These are phyloP conservation scores for Kryphioiulus occultus DNA, from an alignment of 2,888 invertebrate genomes.

Conservation along the genomic window DNA sequence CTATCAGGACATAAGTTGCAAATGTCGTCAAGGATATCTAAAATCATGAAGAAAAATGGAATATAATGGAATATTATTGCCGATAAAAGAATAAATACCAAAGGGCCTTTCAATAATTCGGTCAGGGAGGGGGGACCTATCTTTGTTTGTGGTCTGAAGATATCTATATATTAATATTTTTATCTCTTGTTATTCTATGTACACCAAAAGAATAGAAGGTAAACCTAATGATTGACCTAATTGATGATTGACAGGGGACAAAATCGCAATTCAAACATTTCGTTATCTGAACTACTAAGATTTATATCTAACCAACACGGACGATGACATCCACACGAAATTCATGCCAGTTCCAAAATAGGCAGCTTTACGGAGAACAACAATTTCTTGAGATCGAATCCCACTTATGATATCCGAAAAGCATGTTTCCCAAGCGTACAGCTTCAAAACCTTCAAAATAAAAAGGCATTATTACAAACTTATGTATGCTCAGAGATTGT, in stretches of 20 bases:
- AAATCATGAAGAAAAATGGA: background rate
- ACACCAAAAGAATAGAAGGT: too few relatives aligned
- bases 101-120: too few relatives aligned
- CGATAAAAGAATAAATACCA: background rate
- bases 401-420: conserved; percentile 52
- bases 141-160: too few relatives aligned
- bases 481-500: background rate
- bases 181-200: too few relatives aligned
- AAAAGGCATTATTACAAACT: background rate
- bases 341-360: conserved; percentile 59
- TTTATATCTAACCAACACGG: conserved; percentile 24
- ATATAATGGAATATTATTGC: background rate
- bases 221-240: too few relatives aligned
- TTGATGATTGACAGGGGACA: too few relatives aligned
- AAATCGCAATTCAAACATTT: too few relatives aligned
- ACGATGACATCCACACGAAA: conserved; percentile 52
- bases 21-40: conserved; percentile 61
- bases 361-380: conserved; percentile 58
- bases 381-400: conserved; percentile 62
- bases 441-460: conserved; percentile 62
- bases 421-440: conserved; percentile 67
- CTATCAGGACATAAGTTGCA: conserved; percentile 63
- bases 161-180: too few relatives aligned
- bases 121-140: too few relatives aligned
- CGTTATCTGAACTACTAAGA: background rate